Conservation (phyloP, 1,140 invertebrate genomes). For the Palaemon carinicauda region DNA sequence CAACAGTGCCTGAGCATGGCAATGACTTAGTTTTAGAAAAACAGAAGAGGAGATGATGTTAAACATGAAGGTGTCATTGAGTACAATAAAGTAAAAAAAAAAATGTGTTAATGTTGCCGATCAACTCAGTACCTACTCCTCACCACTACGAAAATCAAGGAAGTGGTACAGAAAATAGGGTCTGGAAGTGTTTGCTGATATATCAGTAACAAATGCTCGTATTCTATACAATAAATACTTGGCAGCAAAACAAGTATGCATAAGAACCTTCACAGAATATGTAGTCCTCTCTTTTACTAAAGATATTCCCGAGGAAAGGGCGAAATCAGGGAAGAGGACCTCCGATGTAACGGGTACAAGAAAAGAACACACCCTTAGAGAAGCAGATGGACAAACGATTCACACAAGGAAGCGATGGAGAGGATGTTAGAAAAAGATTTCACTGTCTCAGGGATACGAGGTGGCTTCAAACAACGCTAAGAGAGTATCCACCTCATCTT, state of each 20-base stretch:
- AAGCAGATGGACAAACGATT: no score
- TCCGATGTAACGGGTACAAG: no score
- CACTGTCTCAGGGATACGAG: constrained; percentile 77
- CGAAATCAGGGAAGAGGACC: no score
- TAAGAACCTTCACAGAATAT: neutral
- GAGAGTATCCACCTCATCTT: constrained; percentile 64
- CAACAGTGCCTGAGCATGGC: neutral
- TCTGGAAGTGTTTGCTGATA: neutral
- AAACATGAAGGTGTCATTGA: constrained; percentile 14
- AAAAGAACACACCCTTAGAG: neutral
- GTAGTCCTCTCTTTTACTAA: neutral
- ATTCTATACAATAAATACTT: constrained; percentile 12
- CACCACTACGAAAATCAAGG: neutral
- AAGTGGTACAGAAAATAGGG: constrained; percentile 14
- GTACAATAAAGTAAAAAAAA: constrained; percentile 29
- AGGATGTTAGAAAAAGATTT: constrained; percentile 66
- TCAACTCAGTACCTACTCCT: neutral
- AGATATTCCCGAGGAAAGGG: no score
- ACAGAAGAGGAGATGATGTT: no score
- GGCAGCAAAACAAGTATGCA: neutral
- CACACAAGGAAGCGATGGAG: no score
- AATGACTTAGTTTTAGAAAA: constrained; percentile 1
- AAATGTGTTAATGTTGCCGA: constrained; percentile 18
- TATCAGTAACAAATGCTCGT: constrained; percentile 9
- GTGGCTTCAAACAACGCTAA: constrained; percentile 72